phyloP scores from a whole-genome alignment of 2,888 invertebrate genomes.

The Eristalinus aeneus region DNA sequence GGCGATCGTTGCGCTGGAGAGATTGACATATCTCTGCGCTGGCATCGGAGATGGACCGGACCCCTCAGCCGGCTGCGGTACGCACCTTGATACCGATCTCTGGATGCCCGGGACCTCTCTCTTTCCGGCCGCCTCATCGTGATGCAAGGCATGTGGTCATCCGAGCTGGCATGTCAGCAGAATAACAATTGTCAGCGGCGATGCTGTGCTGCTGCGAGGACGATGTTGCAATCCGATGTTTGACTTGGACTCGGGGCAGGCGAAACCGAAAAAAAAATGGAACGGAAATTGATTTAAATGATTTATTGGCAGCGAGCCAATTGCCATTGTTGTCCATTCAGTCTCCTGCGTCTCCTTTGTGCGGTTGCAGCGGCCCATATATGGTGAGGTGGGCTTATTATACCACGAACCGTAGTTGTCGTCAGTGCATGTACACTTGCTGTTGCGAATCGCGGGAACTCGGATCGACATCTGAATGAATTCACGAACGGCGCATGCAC shows the following conservation, averaged over 20 bases:
- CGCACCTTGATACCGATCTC: constrained; percentile 61
- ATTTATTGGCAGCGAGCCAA: constrained; percentile 75
- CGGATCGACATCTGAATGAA: constrained; percentile 57
- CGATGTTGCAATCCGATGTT: constrained; percentile 54
- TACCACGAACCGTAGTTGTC: constrained; percentile 13
- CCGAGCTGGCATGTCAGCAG: constrained; percentile 51
- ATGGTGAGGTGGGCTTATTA: constrained; percentile 55
- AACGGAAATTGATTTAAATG: constrained; percentile 79
- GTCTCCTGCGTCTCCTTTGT: constrained; percentile 29
- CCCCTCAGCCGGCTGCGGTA: not conserved
- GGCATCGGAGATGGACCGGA: constrained; percentile 52
- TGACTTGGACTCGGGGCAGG: constrained; percentile 31
- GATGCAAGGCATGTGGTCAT: constrained; percentile 60
- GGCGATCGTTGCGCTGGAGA: not conserved
- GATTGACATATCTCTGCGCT: constrained; percentile 64
- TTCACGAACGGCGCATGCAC: constrained; percentile 46
- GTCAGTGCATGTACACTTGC: constrained; percentile 47
- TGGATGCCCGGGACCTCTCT: constrained; percentile 39
- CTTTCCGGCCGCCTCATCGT: constrained; percentile 42
- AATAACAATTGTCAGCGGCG: constrained; percentile 64
- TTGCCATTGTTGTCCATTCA: constrained; percentile 65
- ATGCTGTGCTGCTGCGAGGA: constrained; percentile 34
- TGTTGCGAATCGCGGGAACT: constrained; percentile 28
- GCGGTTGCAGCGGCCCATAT: constrained; percentile 38
- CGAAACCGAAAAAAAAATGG: constrained; percentile 55